Evolutionary conservation across 2,797 vertebrate genomes (phyloP).

Genomic region (Sebastes hopkinsi): DNA sequence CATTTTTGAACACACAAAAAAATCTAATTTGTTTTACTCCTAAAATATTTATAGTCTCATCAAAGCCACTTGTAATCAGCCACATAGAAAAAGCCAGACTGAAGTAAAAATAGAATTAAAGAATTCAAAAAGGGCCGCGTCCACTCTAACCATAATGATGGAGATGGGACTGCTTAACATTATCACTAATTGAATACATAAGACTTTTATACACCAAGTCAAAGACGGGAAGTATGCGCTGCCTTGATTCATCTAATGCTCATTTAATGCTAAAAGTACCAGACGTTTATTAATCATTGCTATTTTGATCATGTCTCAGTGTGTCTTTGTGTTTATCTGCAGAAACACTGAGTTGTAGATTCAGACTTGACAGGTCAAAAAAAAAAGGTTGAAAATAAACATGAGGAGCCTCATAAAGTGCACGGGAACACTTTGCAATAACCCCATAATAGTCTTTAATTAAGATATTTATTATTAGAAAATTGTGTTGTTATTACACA

Average conservation of each 20-base stretch:
- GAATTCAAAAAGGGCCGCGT: not conserved
- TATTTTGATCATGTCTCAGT: not conserved
- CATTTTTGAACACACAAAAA: constrained; percentile 10
- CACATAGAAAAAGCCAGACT: not conserved
- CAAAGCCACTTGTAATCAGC: not conserved
- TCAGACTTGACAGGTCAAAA: not conserved
- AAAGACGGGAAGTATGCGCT: constrained; percentile 22
- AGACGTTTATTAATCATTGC: not conserved
- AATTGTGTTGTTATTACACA: not conserved
- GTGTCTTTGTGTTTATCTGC: not conserved
- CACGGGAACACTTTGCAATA: not conserved
- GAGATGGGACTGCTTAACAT: constrained; percentile 20
- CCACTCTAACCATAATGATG: not conserved
- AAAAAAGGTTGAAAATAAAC: not conserved
- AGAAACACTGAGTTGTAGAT: not conserved
- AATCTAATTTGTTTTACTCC: constrained; percentile 5
- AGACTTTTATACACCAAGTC: constrained; percentile 14
- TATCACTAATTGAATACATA: constrained; percentile 46
- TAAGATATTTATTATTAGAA: not conserved
- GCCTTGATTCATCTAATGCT: constrained; percentile 34
- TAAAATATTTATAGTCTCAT: not conserved
- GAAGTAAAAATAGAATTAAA: not conserved
- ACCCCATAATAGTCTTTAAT: not conserved
- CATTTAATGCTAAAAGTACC: not conserved
- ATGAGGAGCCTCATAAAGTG: not conserved